Percentiles rank a stretch among this genome's conserved stretches.
Evolutionary conservation across 2,797 vertebrate genomes (phyloP).

Genomic region (Carduelis carduelis): DNA sequence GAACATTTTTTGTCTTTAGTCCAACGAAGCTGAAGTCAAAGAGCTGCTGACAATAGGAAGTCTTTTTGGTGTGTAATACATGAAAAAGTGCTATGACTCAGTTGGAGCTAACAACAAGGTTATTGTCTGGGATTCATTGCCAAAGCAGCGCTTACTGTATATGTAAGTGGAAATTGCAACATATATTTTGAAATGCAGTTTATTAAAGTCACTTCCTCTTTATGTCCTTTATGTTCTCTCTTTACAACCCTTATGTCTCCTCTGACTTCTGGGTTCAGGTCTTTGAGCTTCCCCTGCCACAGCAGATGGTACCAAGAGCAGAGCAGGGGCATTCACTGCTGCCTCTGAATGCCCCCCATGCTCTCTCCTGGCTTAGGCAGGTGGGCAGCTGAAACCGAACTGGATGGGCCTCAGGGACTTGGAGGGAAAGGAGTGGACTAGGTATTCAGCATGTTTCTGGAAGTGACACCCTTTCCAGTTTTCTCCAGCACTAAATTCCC

Average conservation of each 20-base stretch:
- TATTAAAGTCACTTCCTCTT: neutral
- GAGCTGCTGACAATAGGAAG: conserved; percentile 28
- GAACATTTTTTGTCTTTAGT: neutral
- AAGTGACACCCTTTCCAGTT: neutral
- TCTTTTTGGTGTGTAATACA: neutral
- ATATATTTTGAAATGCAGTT: neutral
- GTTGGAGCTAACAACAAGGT: neutral
- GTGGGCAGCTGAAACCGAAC: neutral
- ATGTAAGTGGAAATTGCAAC: conserved; percentile 22
- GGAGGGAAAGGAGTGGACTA: neutral
- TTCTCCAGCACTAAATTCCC: neutral
- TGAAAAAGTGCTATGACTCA: conserved; percentile 15
- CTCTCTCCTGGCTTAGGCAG: neutral
- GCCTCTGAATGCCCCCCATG: fast-evolving
- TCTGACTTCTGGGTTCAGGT: neutral
- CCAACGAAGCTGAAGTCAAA: neutral
- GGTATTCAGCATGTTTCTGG: neutral
- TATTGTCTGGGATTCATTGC: neutral
- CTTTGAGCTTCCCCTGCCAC: neutral
- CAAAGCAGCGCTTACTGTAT: neutral
- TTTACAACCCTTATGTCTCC: neutral
- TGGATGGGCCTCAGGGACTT: neutral
- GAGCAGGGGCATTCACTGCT: neutral
- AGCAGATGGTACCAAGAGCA: neutral
- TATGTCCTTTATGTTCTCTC: neutral